Percentiles rank a stretch among this genome's conserved stretches.
Conservation (phyloP, 2,888 invertebrate species). For the Boloria euphrosyne region DNA sequence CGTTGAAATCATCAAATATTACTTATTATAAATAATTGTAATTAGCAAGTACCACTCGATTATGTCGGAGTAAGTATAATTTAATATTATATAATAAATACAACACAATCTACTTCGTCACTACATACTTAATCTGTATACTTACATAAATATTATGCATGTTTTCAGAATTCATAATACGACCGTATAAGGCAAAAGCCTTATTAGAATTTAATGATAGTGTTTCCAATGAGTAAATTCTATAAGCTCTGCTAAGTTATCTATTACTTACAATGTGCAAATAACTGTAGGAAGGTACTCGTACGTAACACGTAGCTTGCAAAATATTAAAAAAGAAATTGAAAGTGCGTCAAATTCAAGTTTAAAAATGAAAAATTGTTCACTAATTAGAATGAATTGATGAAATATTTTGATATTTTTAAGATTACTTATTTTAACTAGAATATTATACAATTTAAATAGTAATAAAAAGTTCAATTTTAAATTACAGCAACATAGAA, state of each 20-base stretch:
- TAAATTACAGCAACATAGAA: too few species aligned
- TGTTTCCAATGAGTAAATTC: constrained; percentile 3
- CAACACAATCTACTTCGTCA: background rate
- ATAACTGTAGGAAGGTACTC: background rate
- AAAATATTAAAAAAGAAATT: background rate
- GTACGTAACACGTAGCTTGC: background rate
- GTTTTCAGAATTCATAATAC: background rate
- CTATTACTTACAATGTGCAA: background rate
- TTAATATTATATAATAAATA: background rate
- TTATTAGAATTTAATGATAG: constrained; percentile 11
- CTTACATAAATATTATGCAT: constrained; percentile 5
- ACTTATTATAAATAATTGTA: too few species aligned
- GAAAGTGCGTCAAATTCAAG: background rate
- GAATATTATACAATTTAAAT: too few species aligned
- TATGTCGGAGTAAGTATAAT: too few species aligned
- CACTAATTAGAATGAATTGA: background rate
- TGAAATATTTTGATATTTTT: too few species aligned
- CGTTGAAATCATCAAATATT: too few species aligned
- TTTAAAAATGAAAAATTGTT: background rate
- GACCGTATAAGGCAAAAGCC: constrained; percentile 1
- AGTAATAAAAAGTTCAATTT: too few species aligned
- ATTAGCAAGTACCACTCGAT: too few species aligned
- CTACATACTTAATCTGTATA: background rate
- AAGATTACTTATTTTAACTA: too few species aligned
- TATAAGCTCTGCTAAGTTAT: constrained; percentile 9